Evolutionary conservation across 1,140 invertebrate genomes (phyloP), one percentile per base, ranked within the genome.

Genomic region (Megalonaias nervosa): DNA sequence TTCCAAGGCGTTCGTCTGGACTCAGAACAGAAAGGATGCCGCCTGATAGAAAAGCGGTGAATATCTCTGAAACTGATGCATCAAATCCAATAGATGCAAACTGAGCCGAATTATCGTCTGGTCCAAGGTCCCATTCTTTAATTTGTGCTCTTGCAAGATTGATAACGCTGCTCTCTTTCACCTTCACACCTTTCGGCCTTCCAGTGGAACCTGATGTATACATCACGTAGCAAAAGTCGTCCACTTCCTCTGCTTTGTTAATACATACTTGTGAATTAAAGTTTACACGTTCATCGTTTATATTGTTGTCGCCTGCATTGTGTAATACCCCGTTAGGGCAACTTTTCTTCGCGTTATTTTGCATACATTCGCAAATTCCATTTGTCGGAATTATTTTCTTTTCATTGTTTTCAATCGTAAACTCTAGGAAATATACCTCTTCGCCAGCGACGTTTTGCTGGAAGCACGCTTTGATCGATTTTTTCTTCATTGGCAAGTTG

Each of bases 181-280:
- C 81, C 67, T 78, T 75, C 9, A 85, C 84, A 23, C 84, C 82
- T 67, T 85, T 85, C 55, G 82, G 84, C 69, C 77, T 75, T 26
- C 84, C 84, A 15, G 84, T 85, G 15, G 84, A 85, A 3, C 84
- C 84, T 17, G 84, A 85, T 38, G 84, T 85, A 19, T 85, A 85
- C 75, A 85, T 85, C 0, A 84, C 65, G 64, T 85, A 85, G 38
- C 76, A 77, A 56, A 76, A 71, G 68, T 85, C 79, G n/a, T 82
- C 75, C n/a, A 62, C 38, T 23, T 67, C 12, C n/a, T 31, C 16
- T 23, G 21, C 61, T 15, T 17, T 0, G 60, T 69, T 15, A 58
- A 19, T 13, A 16, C 17, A 55, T 59, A 1, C 57, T 16, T 70
- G 31, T 65, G 60, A 38, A 59, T 61, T 26, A 6, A 55, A 11